A percentile compares a stretch with the other conserved stretches of the same genome.
These are phyloP conservation scores for Microchirus variegatus DNA, from an alignment of 2,797 vertebrate genomes.

Conservation along the genomic window DNA sequence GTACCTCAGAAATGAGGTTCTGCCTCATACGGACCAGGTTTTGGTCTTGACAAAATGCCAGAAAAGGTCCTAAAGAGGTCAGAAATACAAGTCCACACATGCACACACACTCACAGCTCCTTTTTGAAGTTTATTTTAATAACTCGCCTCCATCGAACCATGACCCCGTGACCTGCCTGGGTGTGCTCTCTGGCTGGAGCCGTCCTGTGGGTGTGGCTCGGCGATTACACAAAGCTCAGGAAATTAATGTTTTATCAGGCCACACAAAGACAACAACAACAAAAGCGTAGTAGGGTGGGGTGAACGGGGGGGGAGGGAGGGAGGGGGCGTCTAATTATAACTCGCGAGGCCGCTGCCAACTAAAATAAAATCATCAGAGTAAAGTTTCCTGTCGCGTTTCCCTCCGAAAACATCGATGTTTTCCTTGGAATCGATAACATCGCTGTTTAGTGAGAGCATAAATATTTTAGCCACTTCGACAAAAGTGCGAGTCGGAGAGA, in stretches of 20 bases:
- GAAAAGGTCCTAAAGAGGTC: no score
- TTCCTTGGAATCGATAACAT: slow-evolving; percentile 23
- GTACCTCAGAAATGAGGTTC: no score
- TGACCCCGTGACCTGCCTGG: slow-evolving; percentile 57
- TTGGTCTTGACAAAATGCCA: no score
- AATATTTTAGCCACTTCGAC: slow-evolving; percentile 12
- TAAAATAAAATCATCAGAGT: slow-evolving; percentile 57
- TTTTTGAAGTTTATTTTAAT: slow-evolving; percentile 56
- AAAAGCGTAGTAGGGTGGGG: not conserved
- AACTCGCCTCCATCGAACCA: slow-evolving; percentile 26
- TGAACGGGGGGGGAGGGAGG: slow-evolving; percentile 49
- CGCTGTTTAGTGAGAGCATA: slow-evolving; percentile 23
- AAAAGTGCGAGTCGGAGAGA: slow-evolving; percentile 6
- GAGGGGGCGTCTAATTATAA: slow-evolving; percentile 71
- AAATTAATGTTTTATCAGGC: slow-evolving; percentile 81
- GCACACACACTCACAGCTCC: not conserved
- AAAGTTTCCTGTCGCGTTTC: slow-evolving; percentile 58
- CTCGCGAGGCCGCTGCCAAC: slow-evolving; percentile 63
- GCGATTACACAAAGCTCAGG: slow-evolving; percentile 64
- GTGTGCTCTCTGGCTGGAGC: slow-evolving; percentile 43
- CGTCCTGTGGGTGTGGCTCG: slow-evolving; percentile 66
- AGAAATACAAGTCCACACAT: no score
- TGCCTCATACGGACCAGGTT: no score
- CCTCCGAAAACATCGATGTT: slow-evolving; percentile 35
- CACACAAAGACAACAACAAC: slow-evolving; percentile 67